Evolutionary conservation across 2,113 vertebrate genomes (phyloP), one percentile per base, ranked within the genome.

Genomic region (Fregetta grallaria): DNA sequence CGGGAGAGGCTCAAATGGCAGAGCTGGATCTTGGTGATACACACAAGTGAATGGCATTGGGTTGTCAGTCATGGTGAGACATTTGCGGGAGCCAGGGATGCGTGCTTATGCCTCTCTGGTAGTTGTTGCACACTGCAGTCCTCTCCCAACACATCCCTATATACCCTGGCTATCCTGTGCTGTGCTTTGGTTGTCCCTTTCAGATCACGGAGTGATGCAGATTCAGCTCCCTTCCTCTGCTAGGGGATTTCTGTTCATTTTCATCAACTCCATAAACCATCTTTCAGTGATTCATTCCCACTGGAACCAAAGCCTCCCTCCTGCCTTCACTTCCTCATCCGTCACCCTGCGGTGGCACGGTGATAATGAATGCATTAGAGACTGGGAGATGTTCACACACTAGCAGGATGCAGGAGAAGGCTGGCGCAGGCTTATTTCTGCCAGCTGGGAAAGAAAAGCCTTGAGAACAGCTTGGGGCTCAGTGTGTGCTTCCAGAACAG

Each of bases 1-100:
- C 50, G 0, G 0, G 29, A 70, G 47, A 74, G 8, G n/a, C 11
- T 20, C n/a, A 19, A 42, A 50, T 0, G 0, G 38, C 34, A 63
- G 47, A 84, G 56, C 5, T 56, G 44, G 52, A 63, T 56, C 61
- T 42, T 52, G 42, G 61, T 67, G 52, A 40, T 14, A 29, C 6
- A 12, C 55, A 65, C 9, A n/a, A 55, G 25, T 4, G 12, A 92
- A 72, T 15, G 10, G 23, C 44, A 18, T 2, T 30, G n/a, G 47
- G 36, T 62, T 86, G 26, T 44, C 38, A 53, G 42, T 7, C 0
- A 0, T 12, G 20, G 44, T 3, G 2, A 78, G 49, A 59, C 4
- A 8, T 38, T 65, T 74, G 55, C 40, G 79, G 63, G 21, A 94
- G 72, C 30, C 79, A 92, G 58, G 27, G n/a, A 16, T 1, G 1